Conservation (phyloP, 2,888 invertebrate genomes). For the Escarpia spicata region DNA sequence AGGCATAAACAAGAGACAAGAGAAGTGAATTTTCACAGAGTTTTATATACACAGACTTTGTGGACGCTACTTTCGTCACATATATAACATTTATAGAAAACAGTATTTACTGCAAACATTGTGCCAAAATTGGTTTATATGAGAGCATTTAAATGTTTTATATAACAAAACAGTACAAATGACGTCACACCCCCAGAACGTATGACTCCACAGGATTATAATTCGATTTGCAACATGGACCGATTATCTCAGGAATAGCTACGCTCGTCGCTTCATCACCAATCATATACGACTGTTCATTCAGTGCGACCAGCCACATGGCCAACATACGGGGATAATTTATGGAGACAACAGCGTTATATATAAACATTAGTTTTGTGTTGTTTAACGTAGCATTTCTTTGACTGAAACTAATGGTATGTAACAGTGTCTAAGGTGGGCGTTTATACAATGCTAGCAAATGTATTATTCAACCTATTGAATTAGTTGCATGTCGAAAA, state of each 20-base stretch:
- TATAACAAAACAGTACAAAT: background rate
- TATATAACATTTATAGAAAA: background rate
- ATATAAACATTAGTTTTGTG: too few species aligned
- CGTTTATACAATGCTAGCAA: background rate
- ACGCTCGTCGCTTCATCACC: background rate
- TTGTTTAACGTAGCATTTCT: too few species aligned
- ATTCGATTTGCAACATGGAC: too few species aligned
- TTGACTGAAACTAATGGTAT: too few species aligned
- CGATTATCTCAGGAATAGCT: too few species aligned
- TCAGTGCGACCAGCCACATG: background rate
- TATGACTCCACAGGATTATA: background rate
- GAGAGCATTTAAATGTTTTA: background rate
- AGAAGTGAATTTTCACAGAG: background rate
- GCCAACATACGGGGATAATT: background rate
- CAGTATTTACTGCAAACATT: too few species aligned
- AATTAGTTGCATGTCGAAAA: background rate
- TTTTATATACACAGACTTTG: background rate
- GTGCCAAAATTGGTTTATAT: too few species aligned
- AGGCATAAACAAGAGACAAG: too few species aligned
- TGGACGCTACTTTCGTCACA: background rate
- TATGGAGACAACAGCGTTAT: background rate
- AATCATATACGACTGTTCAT: background rate
- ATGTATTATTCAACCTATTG: background rate
- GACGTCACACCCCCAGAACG: background rate
- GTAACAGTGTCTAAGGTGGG: too few species aligned